Percentiles rank a stretch among this genome's conserved stretches.
Conservation (phyloP, 2,888 invertebrate genomes). For the Tenodera sinensis region DNA sequence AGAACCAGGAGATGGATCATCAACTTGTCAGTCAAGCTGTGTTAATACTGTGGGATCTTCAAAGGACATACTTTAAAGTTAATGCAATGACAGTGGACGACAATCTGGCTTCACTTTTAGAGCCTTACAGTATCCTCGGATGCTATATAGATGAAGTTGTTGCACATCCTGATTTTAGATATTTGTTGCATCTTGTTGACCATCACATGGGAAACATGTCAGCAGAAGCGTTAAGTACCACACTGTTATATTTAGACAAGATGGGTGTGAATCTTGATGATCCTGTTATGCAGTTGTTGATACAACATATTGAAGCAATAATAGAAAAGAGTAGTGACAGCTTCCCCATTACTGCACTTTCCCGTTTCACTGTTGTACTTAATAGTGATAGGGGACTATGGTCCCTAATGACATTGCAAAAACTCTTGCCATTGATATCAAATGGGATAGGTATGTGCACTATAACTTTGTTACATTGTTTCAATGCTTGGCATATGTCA, state of each 20-base stretch:
- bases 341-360: constrained; percentile 42
- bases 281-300: constrained; percentile 41
- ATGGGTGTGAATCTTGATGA: constrained; percentile 45
- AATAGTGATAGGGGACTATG: constrained; percentile 44
- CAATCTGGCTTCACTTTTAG: constrained; percentile 11
- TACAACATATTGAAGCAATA: constrained; percentile 34
- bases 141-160: constrained; percentile 40
- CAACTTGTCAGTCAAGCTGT: constrained; percentile 40
- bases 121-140: constrained; percentile 30
- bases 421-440: constrained; percentile 45
- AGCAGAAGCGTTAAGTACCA: constrained; percentile 44
- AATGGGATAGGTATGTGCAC: constrained; percentile 39
- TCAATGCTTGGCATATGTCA: background rate
- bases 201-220: constrained; percentile 41
- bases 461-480: background rate
- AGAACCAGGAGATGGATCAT: constrained; percentile 35
- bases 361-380: constrained; percentile 46
- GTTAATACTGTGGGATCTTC: constrained; percentile 44
- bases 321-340: background rate
- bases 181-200: constrained; percentile 39
- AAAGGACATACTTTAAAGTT: constrained; percentile 40
- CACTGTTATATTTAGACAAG: constrained; percentile 49
- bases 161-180: constrained; percentile 39
- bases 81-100: constrained; percentile 29
- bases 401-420: constrained; percentile 43